Evolutionary conservation across 2,888 invertebrate species (phyloP).

Genomic region (Penaeus monodon): DNA sequence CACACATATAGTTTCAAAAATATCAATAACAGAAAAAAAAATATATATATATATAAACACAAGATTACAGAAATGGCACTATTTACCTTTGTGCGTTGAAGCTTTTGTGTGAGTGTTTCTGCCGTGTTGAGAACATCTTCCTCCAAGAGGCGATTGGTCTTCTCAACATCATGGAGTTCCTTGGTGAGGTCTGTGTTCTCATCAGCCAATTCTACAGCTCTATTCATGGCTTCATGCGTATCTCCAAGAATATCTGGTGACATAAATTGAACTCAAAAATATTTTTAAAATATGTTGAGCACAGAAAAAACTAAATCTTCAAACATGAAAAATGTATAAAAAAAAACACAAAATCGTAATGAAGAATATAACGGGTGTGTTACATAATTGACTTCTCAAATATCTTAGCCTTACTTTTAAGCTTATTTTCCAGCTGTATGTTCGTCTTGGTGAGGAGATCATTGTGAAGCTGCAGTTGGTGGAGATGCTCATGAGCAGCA

Average conservation of each 20-base stretch:
- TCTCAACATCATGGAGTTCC: slow-evolving; percentile 48
- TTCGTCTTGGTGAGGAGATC: slow-evolving; percentile 61
- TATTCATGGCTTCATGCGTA: slow-evolving; percentile 60
- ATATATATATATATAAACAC: not conserved
- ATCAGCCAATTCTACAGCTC: slow-evolving; percentile 54
- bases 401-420: slow-evolving; percentile 34
- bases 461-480: slow-evolving; percentile 56
- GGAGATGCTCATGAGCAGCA: slow-evolving; percentile 54
- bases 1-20: too few relatives aligned
- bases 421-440: slow-evolving; percentile 48
- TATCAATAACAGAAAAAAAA: not conserved
- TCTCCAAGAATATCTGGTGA: slow-evolving; percentile 53
- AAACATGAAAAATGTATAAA: not conserved
- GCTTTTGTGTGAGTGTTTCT: slow-evolving; percentile 47
- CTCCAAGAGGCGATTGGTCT: slow-evolving; percentile 48
- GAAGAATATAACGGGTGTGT: too few relatives aligned
- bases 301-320: not conserved
- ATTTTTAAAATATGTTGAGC: not conserved
- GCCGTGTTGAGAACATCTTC: slow-evolving; percentile 47
- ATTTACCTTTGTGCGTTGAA: slow-evolving; percentile 30
- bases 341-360: not conserved
- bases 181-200: slow-evolving; percentile 49
- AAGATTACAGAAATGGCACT: not conserved
- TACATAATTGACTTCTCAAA: not conserved
- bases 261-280: not conserved